phyloP scores from a whole-genome alignment of 1,140 invertebrate species.

The Holotrichia oblita region DNA sequence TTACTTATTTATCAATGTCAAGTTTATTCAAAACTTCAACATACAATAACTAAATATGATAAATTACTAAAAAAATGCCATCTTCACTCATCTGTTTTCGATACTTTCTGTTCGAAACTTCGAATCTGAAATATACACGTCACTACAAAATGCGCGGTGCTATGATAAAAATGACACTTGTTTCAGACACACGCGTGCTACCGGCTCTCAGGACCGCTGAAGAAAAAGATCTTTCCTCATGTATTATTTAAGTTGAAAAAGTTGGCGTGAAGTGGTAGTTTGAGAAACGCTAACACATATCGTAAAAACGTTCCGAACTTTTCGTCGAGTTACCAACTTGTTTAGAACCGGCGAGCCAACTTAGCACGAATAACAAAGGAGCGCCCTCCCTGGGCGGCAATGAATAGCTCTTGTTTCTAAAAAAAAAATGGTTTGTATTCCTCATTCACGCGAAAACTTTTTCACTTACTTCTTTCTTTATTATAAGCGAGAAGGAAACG shows the following conservation, averaged over 20 bases:
- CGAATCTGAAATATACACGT: background rate
- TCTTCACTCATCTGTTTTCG: background rate
- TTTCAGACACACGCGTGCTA: background rate
- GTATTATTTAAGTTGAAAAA: slow-evolving; percentile 31
- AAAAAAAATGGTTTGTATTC: slow-evolving; percentile 24
- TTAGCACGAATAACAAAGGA: slow-evolving; percentile 9
- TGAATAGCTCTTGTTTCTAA: slow-evolving; percentile 17
- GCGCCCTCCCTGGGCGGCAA: slow-evolving; percentile 5
- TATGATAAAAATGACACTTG: slow-evolving; percentile 17
- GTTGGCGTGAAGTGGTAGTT: slow-evolving; percentile 23
- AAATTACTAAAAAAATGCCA: background rate
- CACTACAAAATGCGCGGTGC: background rate
- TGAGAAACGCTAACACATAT: slow-evolving; percentile 22
- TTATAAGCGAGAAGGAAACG: background rate
- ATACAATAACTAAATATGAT: background rate
- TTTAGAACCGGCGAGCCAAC: background rate
- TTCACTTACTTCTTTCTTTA: slow-evolving; percentile 23
- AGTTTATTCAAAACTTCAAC: background rate
- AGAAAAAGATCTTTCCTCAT: background rate
- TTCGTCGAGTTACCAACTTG: slow-evolving; percentile 13
- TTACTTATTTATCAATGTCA: background rate
- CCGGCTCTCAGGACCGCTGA: background rate
- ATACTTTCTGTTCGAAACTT: background rate
- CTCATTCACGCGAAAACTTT: slow-evolving; percentile 33
- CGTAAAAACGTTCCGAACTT: slow-evolving; percentile 18